These are phyloP conservation scores for Sciurus carolinensis DNA, from an alignment of 2,797 vertebrate species.

Conservation along the genomic window DNA sequence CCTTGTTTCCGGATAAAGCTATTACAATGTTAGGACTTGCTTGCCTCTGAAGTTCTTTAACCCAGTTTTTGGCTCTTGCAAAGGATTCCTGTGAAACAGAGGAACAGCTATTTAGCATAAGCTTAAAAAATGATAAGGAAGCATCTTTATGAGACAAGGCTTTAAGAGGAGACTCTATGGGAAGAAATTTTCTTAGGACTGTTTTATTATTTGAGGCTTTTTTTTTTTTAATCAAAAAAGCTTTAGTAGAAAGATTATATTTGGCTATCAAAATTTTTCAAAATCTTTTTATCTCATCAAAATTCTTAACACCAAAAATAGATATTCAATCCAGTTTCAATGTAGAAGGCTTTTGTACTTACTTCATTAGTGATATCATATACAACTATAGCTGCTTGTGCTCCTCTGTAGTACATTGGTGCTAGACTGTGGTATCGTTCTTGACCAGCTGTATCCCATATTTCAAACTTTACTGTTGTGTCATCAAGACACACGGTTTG, in stretches of 20 bases:
- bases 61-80: constrained; percentile 99
- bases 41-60: constrained; percentile 99
- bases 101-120: constrained; percentile 80
- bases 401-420: constrained; percentile 99
- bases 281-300: background rate
- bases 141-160: constrained; percentile 31
- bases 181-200: constrained; percentile 58
- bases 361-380: constrained; percentile 99
- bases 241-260: constrained; percentile 53
- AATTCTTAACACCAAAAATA: constrained; percentile 3
- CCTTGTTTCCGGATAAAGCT: constrained; percentile 99
- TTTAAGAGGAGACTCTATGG: constrained; percentile 32
- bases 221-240: constrained; percentile 39
- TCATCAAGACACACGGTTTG: constrained; percentile 99
- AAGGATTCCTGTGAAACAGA: constrained; percentile 96
- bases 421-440: constrained; percentile 99
- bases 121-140: constrained; percentile 52
- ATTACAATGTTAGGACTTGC: constrained; percentile 99
- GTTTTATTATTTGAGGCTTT: constrained; percentile 19
- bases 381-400: constrained; percentile 99
- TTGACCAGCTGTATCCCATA: constrained; percentile 99
- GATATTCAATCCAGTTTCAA: background rate
- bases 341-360: constrained; percentile 80
- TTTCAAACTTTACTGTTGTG: constrained; percentile 99
- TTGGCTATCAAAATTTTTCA: background rate